phyloP scores from a whole-genome alignment of 1,140 invertebrate species.

The Akabosia matsudoensis region DNA sequence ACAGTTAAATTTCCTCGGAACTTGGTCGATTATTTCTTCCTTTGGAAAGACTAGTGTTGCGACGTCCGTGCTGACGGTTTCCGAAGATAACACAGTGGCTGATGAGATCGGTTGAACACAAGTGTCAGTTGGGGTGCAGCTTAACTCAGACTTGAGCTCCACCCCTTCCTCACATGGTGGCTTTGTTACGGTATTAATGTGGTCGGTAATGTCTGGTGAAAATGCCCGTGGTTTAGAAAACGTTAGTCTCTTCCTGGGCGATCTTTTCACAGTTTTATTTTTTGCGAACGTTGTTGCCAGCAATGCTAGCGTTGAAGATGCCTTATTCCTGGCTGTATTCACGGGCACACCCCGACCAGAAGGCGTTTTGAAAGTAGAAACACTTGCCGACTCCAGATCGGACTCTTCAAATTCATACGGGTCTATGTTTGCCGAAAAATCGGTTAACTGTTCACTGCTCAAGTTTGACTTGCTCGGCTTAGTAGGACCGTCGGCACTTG shows the following conservation, averaged over 20 bases:
- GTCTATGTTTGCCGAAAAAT: neutral
- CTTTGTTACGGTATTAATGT: no score
- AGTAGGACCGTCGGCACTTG: no score
- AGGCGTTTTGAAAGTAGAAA: neutral
- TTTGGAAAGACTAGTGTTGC: neutral
- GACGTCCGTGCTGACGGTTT: neutral
- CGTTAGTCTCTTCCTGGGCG: neutral
- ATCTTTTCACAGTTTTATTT: neutral
- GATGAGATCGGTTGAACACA: constrained; percentile 19
- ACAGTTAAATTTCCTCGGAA: no score
- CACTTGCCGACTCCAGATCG: neutral
- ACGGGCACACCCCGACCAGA: neutral
- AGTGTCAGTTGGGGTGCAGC: neutral
- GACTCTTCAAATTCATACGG: constrained; percentile 8
- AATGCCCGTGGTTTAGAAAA: neutral
- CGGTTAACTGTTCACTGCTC: neutral
- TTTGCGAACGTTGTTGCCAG: neutral
- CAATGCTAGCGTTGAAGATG: neutral
- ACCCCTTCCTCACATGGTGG: neutral
- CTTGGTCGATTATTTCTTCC: neutral
- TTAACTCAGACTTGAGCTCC: neutral
- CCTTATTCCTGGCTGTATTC: neutral
- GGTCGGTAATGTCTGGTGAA: constrained; percentile 7
- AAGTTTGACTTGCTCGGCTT: neutral
- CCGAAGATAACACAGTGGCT: neutral